Evolutionary conservation across 2,797 vertebrate genomes (phyloP).

Genomic region (Esox masquinongy): DNA sequence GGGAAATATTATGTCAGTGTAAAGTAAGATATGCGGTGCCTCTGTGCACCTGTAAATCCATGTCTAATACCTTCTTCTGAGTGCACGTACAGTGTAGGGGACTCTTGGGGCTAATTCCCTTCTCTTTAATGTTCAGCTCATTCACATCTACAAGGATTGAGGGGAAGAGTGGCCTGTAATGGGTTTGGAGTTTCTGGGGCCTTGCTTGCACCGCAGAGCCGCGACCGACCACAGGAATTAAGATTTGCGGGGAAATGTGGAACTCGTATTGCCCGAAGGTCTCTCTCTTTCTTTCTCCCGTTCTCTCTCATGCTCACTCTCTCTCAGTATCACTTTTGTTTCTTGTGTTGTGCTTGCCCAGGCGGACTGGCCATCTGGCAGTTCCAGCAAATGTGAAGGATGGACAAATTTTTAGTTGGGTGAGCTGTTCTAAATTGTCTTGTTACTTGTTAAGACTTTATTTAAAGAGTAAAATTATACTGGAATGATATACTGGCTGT

Average conservation of each 20-base stretch:
- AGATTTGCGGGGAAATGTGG: neutral
- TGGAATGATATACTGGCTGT: too few species aligned
- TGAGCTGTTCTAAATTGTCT: too few species aligned
- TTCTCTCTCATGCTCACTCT: neutral
- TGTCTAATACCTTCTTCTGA: neutral
- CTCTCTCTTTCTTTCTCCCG: neutral
- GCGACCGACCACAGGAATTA: neutral
- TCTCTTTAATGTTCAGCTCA: neutral
- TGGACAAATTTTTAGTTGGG: too few species aligned
- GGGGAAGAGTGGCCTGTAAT: neutral
- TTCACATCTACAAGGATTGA: neutral
- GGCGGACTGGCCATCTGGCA: too few species aligned
- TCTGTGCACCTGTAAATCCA: constrained; percentile 1
- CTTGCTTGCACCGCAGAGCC: neutral
- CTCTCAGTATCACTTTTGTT: neutral
- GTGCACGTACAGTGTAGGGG: neutral
- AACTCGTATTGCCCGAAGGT: neutral
- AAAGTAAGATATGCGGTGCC: neutral
- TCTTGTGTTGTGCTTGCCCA: neutral
- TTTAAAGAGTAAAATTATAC: too few species aligned
- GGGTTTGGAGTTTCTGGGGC: neutral
- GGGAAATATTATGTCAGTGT: neutral
- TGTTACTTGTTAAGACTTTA: too few species aligned
- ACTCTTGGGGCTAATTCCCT: neutral
- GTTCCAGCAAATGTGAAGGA: too few species aligned